These are phyloP conservation scores for Syngnathus floridae DNA, from an alignment of 2,113 vertebrate species.

Conservation along the genomic window DNA sequence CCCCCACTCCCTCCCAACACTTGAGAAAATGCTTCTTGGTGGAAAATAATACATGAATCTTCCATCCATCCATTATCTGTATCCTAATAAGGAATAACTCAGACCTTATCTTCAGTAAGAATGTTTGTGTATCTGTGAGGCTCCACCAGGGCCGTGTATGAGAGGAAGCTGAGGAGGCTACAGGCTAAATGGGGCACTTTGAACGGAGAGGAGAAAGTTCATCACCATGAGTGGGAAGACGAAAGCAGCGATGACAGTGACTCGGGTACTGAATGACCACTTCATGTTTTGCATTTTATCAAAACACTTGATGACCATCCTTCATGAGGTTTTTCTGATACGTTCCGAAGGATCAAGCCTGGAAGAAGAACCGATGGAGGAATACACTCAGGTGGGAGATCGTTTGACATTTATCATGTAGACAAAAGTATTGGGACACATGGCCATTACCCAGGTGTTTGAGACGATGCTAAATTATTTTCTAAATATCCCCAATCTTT, in stretches of 20 bases:
- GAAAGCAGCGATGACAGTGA: constrained; percentile 34
- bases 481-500: not conserved
- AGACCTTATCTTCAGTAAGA: not conserved
- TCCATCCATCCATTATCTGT: too few relatives aligned
- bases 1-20: too few relatives aligned
- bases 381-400: not conserved
- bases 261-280: not conserved
- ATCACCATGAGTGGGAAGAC: constrained; percentile 55
- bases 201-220: constrained; percentile 37
- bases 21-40: too few relatives aligned
- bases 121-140: constrained; percentile 49
- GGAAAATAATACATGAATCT: not conserved
- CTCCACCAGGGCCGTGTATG: constrained; percentile 76
- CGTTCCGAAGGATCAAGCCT: not conserved
- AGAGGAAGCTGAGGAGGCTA: constrained; percentile 72
- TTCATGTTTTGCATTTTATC: not conserved
- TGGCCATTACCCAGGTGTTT: not conserved
- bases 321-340: not conserved
- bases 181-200: constrained; percentile 8
- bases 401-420: not conserved
- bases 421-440: not conserved
- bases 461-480: not conserved
- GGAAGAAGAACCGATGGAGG: constrained; percentile 9
- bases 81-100: too few relatives aligned
- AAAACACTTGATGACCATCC: not conserved